Evolutionary conservation across 2,888 invertebrate genomes (phyloP), one percentile per base, ranked within the genome.

Genomic region (Nemotelus nigrinus): DNA sequence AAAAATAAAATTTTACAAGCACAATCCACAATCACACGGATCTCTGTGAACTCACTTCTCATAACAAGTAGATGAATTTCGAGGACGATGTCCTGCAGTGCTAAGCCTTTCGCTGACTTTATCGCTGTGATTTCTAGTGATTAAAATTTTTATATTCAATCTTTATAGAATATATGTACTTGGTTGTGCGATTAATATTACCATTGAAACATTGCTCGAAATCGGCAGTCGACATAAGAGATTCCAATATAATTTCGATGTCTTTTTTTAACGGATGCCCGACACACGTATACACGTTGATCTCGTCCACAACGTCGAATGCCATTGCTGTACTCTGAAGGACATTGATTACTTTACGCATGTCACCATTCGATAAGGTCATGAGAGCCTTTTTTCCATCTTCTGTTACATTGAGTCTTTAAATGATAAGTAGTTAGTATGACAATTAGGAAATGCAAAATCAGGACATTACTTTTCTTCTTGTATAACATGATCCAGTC

Each of bases 311-410:
- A 81, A 90, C 89, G 81, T 94, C 93, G 87, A 94, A 97, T 2
- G 98, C 98, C 88, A 99, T 92, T 88, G 96, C 94, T 8, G 98
- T 96, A 88, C 98, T 97, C 89, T 99, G 99, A 71, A 99, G 89
- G 43, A 99, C 95, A 88, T 99, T 99, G 43, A 99, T 88, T 0
- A 98, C 97, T 86, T 95, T 96, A 81, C 99, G 91, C 99, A 99
- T 99, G 88, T 99, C 99, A 8, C 99, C 99, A 78, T 94, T 94
- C 0, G 98, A 95, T 2, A 99, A 89, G 0, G 94, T 93, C 80
- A 98, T 89, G 3, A 99, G 86, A 0, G 99, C 98, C 81, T 94
- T 91, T 85, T 94, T 92, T 0, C 98, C 99, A 88, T 96, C 96
- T 80, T 95, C 93, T 0, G 94, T 92, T 45, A 96, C 92, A 79